Percentiles rank a stretch among this genome's conserved stretches.
phyloP scores from a whole-genome alignment of 2,113 vertebrate species.

The Pedionomus torquatus region DNA sequence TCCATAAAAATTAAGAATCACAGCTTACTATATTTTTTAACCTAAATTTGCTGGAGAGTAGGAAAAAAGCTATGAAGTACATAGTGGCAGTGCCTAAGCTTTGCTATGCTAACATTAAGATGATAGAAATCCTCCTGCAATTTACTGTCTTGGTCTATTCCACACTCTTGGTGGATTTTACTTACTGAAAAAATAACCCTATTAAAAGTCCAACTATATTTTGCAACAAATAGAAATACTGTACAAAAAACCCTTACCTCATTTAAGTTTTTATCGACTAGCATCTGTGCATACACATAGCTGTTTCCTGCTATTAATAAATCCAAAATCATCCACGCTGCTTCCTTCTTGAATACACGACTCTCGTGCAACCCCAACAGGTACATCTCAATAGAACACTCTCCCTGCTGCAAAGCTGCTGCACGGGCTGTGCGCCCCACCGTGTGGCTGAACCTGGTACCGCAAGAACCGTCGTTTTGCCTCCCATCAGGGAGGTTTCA shows the following conservation, averaged over 20 bases:
- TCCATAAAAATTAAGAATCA: no score
- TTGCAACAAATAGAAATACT: background rate
- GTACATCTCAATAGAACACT: accelerated
- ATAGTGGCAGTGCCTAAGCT: accelerated
- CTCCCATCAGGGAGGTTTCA: background rate
- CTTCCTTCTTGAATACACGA: background rate
- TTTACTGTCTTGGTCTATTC: accelerated
- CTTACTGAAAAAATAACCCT: background rate
- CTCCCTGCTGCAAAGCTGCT: accelerated
- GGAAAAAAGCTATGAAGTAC: background rate
- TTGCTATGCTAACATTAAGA: background rate
- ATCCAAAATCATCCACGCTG: accelerated
- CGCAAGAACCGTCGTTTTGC: background rate
- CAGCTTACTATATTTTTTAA: no score
- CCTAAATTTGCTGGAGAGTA: no score
- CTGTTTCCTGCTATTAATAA: background rate
- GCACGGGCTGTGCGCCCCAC: background rate
- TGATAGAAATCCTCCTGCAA: background rate
- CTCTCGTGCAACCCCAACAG: background rate
- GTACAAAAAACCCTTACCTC: no score
- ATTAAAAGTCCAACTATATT: background rate
- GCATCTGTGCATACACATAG: accelerated
- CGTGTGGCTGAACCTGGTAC: accelerated
- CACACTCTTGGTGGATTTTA: background rate
- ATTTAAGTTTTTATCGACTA: no score